Percentiles rank a stretch among this genome's conserved stretches.
phyloP scores from a whole-genome alignment of 2,797 vertebrate species.

The Ctenopoma kingsleyae region DNA sequence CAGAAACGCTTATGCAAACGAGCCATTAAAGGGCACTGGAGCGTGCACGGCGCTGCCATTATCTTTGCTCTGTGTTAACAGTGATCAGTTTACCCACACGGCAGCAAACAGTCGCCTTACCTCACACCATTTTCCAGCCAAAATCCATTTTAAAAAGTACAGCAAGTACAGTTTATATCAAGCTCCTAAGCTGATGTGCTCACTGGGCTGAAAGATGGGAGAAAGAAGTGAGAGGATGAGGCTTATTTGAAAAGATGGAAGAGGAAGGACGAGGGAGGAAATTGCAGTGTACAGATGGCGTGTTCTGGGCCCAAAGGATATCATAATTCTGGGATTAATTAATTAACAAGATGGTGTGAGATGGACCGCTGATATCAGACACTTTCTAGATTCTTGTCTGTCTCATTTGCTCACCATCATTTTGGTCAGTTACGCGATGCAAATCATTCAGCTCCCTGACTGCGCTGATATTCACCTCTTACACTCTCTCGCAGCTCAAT shows the following conservation, averaged over 20 bases:
- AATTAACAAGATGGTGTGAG: constrained; percentile 62
- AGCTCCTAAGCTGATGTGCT: constrained; percentile 30
- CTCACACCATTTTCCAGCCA: constrained; percentile 32
- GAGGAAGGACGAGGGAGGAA: constrained; percentile 45
- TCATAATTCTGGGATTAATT: constrained; percentile 72
- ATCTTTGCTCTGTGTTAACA: constrained; percentile 31
- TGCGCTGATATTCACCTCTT: constrained; percentile 1
- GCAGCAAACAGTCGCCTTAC: constrained; percentile 31
- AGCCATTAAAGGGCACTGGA: constrained; percentile 39
- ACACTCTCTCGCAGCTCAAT: constrained; percentile 2
- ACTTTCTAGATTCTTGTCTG: constrained; percentile 8
- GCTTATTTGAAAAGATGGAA: constrained; percentile 40
- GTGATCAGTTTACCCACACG: constrained; percentile 43
- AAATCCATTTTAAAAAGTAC: constrained; percentile 39
- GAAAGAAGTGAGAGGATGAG: constrained; percentile 23
- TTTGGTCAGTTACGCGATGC: constrained; percentile 9
- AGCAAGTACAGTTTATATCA: constrained; percentile 37
- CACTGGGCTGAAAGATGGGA: constrained; percentile 24
- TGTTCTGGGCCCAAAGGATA: constrained; percentile 63
- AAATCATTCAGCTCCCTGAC: constrained; percentile 15
- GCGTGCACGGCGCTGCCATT: constrained; percentile 33
- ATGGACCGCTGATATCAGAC: constrained; percentile 32
- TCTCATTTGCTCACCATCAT: background rate
- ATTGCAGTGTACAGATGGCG: constrained; percentile 71
- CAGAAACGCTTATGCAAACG: constrained; percentile 37